A percentile compares a stretch with the other conserved stretches of the same genome.
Evolutionary conservation across 37 sponge, comb jelly and placozoan species (phyloP).

Genomic region (Beroe forskalii): DNA sequence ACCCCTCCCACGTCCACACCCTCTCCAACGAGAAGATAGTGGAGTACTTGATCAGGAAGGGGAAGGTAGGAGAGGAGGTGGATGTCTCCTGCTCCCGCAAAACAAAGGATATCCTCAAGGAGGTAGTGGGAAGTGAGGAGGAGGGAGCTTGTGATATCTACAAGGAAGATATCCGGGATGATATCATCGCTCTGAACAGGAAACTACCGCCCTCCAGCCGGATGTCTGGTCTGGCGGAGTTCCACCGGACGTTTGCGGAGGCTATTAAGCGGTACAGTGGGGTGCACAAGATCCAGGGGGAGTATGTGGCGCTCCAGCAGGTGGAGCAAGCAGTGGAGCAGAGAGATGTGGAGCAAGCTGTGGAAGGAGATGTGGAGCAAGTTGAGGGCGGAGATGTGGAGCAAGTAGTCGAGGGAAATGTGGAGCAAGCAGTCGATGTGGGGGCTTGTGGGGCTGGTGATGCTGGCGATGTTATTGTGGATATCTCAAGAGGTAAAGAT

Average conservation of each 20-base stretch:
- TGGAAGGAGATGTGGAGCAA: too few species aligned
- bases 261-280: not conserved
- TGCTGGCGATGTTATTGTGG: too few species aligned
- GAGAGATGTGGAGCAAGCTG: too few species aligned
- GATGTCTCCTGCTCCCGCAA: not conserved
- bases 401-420: too few species aligned
- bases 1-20: not conserved
- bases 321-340: too few species aligned
- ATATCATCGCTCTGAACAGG: not conserved
- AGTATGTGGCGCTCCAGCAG: too few species aligned
- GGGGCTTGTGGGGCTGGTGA: too few species aligned
- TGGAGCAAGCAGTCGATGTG: too few species aligned
- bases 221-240: not conserved
- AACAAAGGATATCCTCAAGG: not conserved
- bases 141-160: not conserved
- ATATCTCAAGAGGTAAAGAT: too few species aligned
- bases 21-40: constrained; percentile 3
- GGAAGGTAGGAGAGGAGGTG: not conserved
- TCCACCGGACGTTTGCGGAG: constrained; percentile 10
- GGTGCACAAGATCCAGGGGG: not conserved
- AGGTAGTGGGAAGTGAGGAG: not conserved
- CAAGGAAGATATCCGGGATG: constrained; percentile 4
- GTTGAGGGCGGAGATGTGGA: too few species aligned
- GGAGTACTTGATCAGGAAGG: not conserved
- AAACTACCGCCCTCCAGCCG: not conserved